Evolutionary conservation across 1,140 invertebrate genomes (phyloP), one percentile per base, ranked within the genome.

Genomic region (Sinonovacula constricta): DNA sequence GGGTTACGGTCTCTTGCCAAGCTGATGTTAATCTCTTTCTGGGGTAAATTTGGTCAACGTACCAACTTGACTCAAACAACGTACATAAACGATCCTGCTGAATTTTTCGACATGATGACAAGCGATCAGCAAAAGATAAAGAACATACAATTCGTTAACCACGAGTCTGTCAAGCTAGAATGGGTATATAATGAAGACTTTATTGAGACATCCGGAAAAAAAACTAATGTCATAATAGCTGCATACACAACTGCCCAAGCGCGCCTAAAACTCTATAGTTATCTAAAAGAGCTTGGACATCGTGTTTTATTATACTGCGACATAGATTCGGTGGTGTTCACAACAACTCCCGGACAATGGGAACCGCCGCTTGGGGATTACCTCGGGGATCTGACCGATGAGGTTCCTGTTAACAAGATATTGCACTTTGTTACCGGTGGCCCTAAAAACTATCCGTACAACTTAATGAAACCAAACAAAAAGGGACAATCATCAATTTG

Each of bases 41-140:
- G 54, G 54, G 54, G 54, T 12, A 57, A 57, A 26, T 57, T 57
- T 24, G 54, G 54, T 22, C 54, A 57, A 57, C 54, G 54, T 24
- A 14, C 54, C 26, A 57, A 57, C 54, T 14, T 57, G 54, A 24
- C 10, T 7, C 54, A 57, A 24, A 24, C 22, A 57, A 24, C 10
- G 10, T 14, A 14, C 22, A 26, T 57, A 7, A 24, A 15, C 15
- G 33, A 67, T n/a, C 63, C 39, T 4, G 12, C 12, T 45, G 18
- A 12, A 12, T 67, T 15, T 26, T 67, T 67, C 26, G 33, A 67
- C 63, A 67, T 45, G 39, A 45, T 67, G 63, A 67, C 63, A 12
- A 12, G 5, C 12, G 63, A 67, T 67, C 63, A 49, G n/a, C 33
- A 49, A 67, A 28, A 67, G 12, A 26, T 45, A 22, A 67, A 36